Base-by-base conservation (phyloP, 2,797 vertebrate species). In the Prionace glauca region DNA sequence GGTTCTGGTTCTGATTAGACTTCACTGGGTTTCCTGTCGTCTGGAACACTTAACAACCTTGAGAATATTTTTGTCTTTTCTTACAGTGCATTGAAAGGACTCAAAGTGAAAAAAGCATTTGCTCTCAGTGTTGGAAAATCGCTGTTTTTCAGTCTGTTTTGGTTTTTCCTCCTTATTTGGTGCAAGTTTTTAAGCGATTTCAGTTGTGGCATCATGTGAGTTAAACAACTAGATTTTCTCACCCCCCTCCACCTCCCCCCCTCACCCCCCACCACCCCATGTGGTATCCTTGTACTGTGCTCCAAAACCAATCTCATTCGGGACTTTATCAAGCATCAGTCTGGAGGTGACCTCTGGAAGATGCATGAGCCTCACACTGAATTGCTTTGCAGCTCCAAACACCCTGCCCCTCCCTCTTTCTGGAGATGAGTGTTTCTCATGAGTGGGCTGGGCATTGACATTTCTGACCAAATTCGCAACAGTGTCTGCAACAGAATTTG, bases 11-110 rank as follows among this genome's bases (percentile, higher is more conserved):
- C 93, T 95, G 71, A 95, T 95, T 95, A 77, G 56, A 56, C 41
- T 32, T 50, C 71, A 12, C 14, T 29, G 93, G 45, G 93, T 77
- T 95, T 95, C 93, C 93, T 95, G 69, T 95, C 26, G 67, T 74
- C 93, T 77, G 71, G 41, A 60, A 16, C 41, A 14, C 14, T 36
- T 72, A 94, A 94, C 50, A 71, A 72, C 67, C 69, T 72, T 74
- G 93, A 95, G 69, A 95, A 56, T 56, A 45, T 74, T 29, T 93
- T 71, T 72, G 93, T 77, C 41, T 77, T n/a, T 94, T 74, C 69
- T 7, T 14, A n/a, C 16, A 74, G 90, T 77, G 29, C 45, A 16
- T 77, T 8, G 71, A n/a, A 95, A 95, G 45, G 11, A 74, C 29
- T 50, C 22, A 74, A 74, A 74, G 71, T 26, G 74, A 77, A 94